These are phyloP conservation scores for Aleiodes sp. DNA, from an alignment of 1,140 invertebrate species.

Conservation along the genomic window DNA sequence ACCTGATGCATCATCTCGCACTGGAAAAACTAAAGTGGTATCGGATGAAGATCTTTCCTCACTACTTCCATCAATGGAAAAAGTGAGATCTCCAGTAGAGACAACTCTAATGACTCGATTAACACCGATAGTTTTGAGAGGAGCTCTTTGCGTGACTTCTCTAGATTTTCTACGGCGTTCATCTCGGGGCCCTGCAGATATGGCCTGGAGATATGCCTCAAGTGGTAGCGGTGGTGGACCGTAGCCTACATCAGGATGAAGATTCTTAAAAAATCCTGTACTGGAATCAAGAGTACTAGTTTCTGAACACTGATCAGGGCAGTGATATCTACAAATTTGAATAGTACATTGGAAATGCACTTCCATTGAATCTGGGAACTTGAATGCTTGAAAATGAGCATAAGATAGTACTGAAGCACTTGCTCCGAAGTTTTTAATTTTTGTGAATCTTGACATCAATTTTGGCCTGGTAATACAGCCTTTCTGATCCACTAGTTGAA, in stretches of 20 bases:
- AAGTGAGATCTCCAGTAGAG: conserved; percentile 85
- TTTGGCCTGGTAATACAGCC: conserved; percentile 93
- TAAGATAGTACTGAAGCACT: conserved; percentile 91
- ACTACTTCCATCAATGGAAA: conserved; percentile 75
- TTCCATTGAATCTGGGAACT: conserved; percentile 96
- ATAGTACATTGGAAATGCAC: conserved; percentile 97
- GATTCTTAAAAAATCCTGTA: conserved; percentile 65
- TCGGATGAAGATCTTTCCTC: conserved; percentile 63
- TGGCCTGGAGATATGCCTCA: conserved; percentile 72
- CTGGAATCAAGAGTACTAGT: conserved; percentile 60
- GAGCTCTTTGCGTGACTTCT: conserved; percentile 66
- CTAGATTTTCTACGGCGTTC: conserved; percentile 76
- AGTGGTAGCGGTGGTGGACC: conserved; percentile 72
- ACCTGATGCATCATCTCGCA: conserved; percentile 40
- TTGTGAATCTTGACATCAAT: conserved; percentile 92
- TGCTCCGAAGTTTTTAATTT: conserved; percentile 94
- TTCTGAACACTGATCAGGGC: conserved; percentile 88
- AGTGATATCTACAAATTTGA: conserved; percentile 92
- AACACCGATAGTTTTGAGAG: conserved; percentile 82
- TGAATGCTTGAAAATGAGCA: conserved; percentile 94
- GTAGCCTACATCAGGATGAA: conserved; percentile 73
- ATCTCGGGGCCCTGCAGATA: conserved; percentile 74
- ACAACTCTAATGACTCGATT: conserved; percentile 86
- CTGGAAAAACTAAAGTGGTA: conserved; percentile 77
- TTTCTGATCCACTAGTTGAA: conserved; percentile 91